These are phyloP conservation scores for Ctenochaetus hawaiiensis DNA, from an alignment of 2,797 vertebrate genomes.

Conservation along the genomic window DNA sequence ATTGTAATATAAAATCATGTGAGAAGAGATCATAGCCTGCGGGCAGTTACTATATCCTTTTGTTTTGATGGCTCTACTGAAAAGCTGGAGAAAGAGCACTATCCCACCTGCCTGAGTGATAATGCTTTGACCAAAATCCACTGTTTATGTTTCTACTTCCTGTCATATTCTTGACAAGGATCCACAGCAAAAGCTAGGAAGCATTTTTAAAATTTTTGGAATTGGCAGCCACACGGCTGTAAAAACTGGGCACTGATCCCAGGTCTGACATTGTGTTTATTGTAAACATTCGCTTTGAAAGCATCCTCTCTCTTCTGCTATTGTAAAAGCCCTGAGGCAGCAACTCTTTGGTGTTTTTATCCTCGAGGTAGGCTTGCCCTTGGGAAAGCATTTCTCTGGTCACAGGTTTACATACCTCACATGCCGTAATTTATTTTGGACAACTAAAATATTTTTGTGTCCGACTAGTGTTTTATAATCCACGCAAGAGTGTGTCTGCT, in stretches of 20 bases:
- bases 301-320: slow-evolving; percentile 33
- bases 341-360: slow-evolving; percentile 43
- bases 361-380: slow-evolving; percentile 39
- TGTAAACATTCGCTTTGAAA: slow-evolving; percentile 78
- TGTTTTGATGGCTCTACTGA: slow-evolving; percentile 62
- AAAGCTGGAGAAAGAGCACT: slow-evolving; percentile 15
- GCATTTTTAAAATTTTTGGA: slow-evolving; percentile 80
- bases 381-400: slow-evolving; percentile 24
- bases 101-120: slow-evolving; percentile 26
- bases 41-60: slow-evolving; percentile 45
- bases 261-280: slow-evolving; percentile 73
- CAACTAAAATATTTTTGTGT: slow-evolving; percentile 33
- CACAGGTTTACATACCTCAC: slow-evolving; percentile 16
- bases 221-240: slow-evolving; percentile 78
- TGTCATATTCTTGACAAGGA: slow-evolving; percentile 66
- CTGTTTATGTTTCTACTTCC: slow-evolving; percentile 72
- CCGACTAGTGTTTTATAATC: not conserved
- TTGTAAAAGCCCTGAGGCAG: slow-evolving; percentile 45
- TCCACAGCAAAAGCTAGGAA: slow-evolving; percentile 69
- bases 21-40: slow-evolving; percentile 56
- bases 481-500: slow-evolving; percentile 1
- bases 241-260: slow-evolving; percentile 72
- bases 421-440: slow-evolving; percentile 4
- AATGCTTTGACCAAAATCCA: slow-evolving; percentile 51
- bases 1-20: slow-evolving; percentile 15